A percentile compares a stretch with the other conserved stretches of the same genome.
These are phyloP conservation scores for Leptopilina boulardi DNA, from an alignment of 1,140 invertebrate genomes.

Conservation along the genomic window DNA sequence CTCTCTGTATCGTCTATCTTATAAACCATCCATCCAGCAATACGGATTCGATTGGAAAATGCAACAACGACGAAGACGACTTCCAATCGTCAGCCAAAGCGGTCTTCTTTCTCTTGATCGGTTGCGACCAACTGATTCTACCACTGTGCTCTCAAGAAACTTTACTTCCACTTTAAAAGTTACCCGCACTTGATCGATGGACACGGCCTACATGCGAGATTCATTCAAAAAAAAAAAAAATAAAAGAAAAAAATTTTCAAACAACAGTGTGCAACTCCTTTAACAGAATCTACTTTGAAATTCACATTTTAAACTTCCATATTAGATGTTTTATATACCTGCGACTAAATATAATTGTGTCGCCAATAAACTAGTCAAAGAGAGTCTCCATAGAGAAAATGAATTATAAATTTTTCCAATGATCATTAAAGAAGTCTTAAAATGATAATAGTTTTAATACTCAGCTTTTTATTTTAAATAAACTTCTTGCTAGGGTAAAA, in stretches of 20 bases:
- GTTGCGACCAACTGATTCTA: background rate
- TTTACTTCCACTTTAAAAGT: background rate
- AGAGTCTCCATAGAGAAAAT: too few species aligned
- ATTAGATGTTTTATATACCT: background rate
- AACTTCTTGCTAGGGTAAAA: too few species aligned
- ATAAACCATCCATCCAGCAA: slow-evolving; percentile 16
- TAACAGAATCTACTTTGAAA: background rate
- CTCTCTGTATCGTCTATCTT: slow-evolving; percentile 24
- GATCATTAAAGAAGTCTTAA: too few species aligned
- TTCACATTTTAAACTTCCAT: slow-evolving; percentile 13
- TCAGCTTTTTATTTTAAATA: too few species aligned
- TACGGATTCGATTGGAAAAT: slow-evolving; percentile 21
- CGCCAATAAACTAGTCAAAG: background rate
- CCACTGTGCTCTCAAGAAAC: background rate
- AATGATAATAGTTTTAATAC: too few species aligned
- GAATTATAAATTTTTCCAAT: too few species aligned
- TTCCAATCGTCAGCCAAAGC: slow-evolving; percentile 15
- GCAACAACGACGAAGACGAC: too few species aligned
- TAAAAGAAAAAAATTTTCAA: background rate
- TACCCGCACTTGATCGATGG: slow-evolving; percentile 15
- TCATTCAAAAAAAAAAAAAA: background rate
- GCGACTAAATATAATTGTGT: background rate
- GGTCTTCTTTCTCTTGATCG: slow-evolving; percentile 20
- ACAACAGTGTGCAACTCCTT: background rate
- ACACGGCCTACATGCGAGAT: slow-evolving; percentile 21